A percentile compares a stretch with the other conserved stretches of the same genome.
These are phyloP conservation scores for Elephas maximus DNA, from an alignment of 2,113 vertebrate genomes.

Conservation along the genomic window DNA sequence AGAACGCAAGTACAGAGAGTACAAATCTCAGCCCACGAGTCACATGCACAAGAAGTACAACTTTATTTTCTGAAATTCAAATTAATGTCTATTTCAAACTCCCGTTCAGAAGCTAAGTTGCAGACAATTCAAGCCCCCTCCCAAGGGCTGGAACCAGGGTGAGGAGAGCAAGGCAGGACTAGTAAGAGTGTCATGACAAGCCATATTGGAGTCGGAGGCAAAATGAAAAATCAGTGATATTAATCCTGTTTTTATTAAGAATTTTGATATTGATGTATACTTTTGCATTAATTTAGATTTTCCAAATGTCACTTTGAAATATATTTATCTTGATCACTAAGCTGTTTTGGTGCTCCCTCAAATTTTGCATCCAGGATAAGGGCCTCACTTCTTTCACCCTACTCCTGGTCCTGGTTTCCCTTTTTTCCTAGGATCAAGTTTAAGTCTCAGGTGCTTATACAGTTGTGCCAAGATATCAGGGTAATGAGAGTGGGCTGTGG, in stretches of 20 bases:
- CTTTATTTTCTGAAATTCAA: conserved; percentile 9
- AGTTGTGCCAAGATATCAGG: neutral
- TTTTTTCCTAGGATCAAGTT: neutral
- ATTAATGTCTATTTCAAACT: neutral
- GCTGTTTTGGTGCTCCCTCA: neutral
- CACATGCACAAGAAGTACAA: neutral
- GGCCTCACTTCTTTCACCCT: neutral
- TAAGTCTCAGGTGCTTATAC: neutral
- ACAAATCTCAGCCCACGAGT: neutral
- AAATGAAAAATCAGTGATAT: neutral
- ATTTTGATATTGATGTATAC: neutral
- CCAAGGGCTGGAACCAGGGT: neutral
- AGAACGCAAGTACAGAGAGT: neutral
- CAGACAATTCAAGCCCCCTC: neutral
- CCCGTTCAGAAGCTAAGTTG: neutral
- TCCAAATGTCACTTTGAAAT: neutral
- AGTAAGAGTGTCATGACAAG: neutral
- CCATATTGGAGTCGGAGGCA: neutral
- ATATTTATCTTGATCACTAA: neutral
- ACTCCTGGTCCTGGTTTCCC: neutral
- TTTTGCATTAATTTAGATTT: neutral
- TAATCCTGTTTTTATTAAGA: neutral
- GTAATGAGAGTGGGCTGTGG: neutral
- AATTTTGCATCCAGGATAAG: neutral
- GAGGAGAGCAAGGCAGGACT: neutral